phyloP scores from a whole-genome alignment of 53 echinoderm and acorn worm species.

The Holothuria scabra region DNA sequence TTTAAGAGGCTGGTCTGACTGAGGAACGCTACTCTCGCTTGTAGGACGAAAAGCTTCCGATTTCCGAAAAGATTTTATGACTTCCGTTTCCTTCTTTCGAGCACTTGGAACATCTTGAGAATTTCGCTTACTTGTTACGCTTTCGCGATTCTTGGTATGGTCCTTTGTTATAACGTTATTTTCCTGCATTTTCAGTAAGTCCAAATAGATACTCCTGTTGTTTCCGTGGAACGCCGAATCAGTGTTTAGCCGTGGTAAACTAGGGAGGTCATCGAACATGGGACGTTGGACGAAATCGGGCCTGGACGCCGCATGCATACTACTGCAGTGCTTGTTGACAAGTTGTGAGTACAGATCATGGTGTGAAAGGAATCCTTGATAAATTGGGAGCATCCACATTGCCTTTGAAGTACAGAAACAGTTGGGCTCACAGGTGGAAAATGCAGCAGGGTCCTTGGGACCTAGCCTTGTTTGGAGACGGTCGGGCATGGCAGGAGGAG shows the following conservation, averaged over 20 bases:
- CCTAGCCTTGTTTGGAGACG: neutral
- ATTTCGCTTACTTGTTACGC: neutral
- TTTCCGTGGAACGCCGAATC: slow-evolving; percentile 16
- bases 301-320: neutral
- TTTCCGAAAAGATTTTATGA: neutral
- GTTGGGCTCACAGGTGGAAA: slow-evolving; percentile 22
- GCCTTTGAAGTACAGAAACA: slow-evolving; percentile 23
- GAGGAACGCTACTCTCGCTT: slow-evolving; percentile 8
- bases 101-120: neutral
- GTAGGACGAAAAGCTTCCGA: neutral
- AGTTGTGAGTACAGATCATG: slow-evolving; percentile 41
- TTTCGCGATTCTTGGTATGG: neutral
- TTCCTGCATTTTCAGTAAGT: slow-evolving; percentile 30
- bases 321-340: neutral
- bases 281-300: neutral
- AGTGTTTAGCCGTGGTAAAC: neutral
- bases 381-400: slow-evolving; percentile 42
- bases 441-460: slow-evolving; percentile 5
- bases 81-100: neutral
- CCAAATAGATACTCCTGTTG: slow-evolving; percentile 18
- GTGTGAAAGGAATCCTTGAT: slow-evolving; percentile 23
- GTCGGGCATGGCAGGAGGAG: neutral
- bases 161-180: slow-evolving; percentile 3
- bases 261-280: neutral
- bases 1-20: slow-evolving; percentile 36